Evolutionary conservation across 2,797 vertebrate species (phyloP).

Genomic region (Sus cebifrons): DNA sequence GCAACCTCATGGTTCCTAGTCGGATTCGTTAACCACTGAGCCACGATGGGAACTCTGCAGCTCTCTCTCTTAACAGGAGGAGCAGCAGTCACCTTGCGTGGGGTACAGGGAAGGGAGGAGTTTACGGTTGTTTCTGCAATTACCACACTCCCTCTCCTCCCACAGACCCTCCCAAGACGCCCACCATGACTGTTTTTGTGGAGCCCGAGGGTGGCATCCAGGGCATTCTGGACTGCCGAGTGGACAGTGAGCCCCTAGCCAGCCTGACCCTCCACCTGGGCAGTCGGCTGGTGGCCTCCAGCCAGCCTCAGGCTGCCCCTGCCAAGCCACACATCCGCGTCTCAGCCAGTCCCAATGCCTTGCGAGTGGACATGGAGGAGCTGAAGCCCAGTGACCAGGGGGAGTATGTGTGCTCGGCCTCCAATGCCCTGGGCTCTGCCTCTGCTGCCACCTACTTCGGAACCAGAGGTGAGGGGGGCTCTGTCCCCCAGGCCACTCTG

Average conservation of each 20-base stretch:
- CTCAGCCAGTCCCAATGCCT: slow-evolving; percentile 81
- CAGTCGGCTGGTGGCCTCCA: slow-evolving; percentile 84
- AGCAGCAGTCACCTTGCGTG: not conserved
- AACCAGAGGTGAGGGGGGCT: slow-evolving; percentile 80
- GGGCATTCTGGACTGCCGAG: slow-evolving; percentile 88
- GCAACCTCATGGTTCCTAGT: too few species aligned
- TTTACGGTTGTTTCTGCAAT: not conserved
- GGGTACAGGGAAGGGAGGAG: not conserved
- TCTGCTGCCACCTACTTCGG: slow-evolving; percentile 81
- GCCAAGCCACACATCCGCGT: not conserved
- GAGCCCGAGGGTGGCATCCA: slow-evolving; percentile 82
- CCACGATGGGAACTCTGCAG: too few species aligned
- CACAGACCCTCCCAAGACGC: slow-evolving; percentile 84
- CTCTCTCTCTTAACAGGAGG: not conserved
- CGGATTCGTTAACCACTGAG: too few species aligned
- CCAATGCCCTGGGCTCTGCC: slow-evolving; percentile 86
- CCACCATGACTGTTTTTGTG: slow-evolving; percentile 87
- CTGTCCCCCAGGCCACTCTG: not conserved
- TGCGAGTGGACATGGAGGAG: slow-evolving; percentile 84
- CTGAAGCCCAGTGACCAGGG: slow-evolving; percentile 78
- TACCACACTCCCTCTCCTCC: accelerated
- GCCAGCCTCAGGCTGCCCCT: not conserved
- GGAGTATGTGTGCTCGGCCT: slow-evolving; percentile 85
- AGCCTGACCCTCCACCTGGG: slow-evolving; percentile 81
- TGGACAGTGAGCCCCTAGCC: slow-evolving; percentile 87